Percentiles rank a stretch among this genome's conserved stretches.
These are phyloP conservation scores for Lasioglossum calceatum DNA, from an alignment of 2,888 invertebrate species.

Conservation along the genomic window DNA sequence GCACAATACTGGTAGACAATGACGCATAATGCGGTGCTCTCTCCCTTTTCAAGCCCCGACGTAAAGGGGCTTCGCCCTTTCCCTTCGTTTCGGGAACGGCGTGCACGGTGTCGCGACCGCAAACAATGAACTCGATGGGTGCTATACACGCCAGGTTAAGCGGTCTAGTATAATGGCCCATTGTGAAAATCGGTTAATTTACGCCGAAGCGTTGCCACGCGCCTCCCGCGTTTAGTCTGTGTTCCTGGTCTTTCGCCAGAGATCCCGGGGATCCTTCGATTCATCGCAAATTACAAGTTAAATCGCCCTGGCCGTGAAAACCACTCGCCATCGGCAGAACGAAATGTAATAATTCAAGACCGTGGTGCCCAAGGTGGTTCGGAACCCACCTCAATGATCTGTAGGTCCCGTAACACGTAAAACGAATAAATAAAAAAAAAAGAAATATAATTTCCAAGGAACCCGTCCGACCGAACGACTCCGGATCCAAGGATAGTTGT, in stretches of 20 bases:
- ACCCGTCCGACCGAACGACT: neutral
- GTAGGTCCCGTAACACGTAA: too few relatives aligned
- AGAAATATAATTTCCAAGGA: too few relatives aligned
- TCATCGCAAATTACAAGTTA: slow-evolving; percentile 1
- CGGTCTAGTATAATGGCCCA: slow-evolving; percentile 69
- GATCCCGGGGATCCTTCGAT: neutral
- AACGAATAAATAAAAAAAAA: too few relatives aligned
- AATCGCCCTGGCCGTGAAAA: neutral
- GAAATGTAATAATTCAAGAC: too few relatives aligned
- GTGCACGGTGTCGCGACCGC: slow-evolving; percentile 58
- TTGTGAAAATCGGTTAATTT: slow-evolving; percentile 76
- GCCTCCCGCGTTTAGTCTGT: slow-evolving; percentile 15
- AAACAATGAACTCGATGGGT: slow-evolving; percentile 74
- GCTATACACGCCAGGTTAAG: slow-evolving; percentile 66
- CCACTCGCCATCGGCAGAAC: neutral
- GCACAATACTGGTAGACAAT: slow-evolving; percentile 64
- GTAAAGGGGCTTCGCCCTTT: slow-evolving; percentile 34
- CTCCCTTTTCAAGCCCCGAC: slow-evolving; percentile 48
- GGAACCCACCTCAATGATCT: too few relatives aligned
- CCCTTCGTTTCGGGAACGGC: slow-evolving; percentile 36
- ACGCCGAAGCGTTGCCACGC: slow-evolving; percentile 71
- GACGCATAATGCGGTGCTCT: slow-evolving; percentile 68
- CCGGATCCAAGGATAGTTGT: neutral
- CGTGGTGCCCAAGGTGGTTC: too few relatives aligned
- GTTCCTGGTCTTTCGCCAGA: slow-evolving; percentile 2